Evolutionary conservation across 2,888 invertebrate genomes (phyloP).

Genomic region (Hyposoter dolosus): DNA sequence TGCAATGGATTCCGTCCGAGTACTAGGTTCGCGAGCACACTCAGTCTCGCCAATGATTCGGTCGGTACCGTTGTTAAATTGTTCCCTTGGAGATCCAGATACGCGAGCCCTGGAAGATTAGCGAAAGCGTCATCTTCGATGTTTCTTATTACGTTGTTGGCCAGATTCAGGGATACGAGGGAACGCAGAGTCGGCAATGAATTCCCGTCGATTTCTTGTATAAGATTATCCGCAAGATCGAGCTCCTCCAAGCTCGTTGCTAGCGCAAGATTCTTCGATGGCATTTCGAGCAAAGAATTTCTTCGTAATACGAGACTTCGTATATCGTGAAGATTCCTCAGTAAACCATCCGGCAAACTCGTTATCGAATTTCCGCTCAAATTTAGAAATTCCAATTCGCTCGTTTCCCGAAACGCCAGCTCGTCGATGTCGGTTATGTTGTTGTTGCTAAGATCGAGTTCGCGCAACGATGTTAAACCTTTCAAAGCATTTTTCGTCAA

Average conservation of each 20-base stretch:
- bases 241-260: conserved; percentile 90
- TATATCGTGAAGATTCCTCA: conserved; percentile 89
- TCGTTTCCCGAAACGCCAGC: conserved; percentile 92
- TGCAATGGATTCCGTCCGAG: conserved; percentile 92
- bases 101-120: conserved; percentile 90
- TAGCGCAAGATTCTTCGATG: conserved; percentile 89
- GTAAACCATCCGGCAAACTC: conserved; percentile 90
- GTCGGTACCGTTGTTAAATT: conserved; percentile 92
- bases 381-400: conserved; percentile 90
- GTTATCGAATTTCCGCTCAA: conserved; percentile 91
- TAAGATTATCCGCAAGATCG: conserved; percentile 92
- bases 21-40: conserved; percentile 91
- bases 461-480: conserved; percentile 89
- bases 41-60: conserved; percentile 90
- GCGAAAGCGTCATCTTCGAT: conserved; percentile 91
- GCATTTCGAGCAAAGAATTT: conserved; percentile 92
- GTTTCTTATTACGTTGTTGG: conserved; percentile 91
- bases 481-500: conserved; percentile 92
- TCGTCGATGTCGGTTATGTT: conserved; percentile 90
- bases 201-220: conserved; percentile 90
- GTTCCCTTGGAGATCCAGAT: conserved; percentile 92
- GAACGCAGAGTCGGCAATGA: conserved; percentile 91
- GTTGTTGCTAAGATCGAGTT: conserved; percentile 92
- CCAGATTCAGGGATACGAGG: conserved; percentile 89
- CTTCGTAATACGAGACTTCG: conserved; percentile 91